Evolutionary conservation across 2,888 invertebrate species (phyloP).

Genomic region (Orgyia antiqua): DNA sequence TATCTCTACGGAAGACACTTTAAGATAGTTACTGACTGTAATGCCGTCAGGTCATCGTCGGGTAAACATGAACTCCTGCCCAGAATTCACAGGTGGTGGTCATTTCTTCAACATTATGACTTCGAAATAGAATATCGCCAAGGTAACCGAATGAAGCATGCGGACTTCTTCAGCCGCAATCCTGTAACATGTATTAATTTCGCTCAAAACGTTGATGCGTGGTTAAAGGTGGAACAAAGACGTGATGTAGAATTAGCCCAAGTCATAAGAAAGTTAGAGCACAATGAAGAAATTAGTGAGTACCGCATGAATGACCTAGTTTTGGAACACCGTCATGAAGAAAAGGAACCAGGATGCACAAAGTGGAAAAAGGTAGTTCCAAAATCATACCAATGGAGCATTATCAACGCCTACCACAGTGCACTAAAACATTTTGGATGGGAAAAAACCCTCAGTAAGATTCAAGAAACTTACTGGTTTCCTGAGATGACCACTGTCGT

Average conservation of each 20-base stretch:
- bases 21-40: slow-evolving; percentile 1
- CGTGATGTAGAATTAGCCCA: not conserved
- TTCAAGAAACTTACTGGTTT: not conserved
- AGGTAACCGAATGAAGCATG: too few species aligned
- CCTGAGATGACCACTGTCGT: not conserved
- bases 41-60: not conserved
- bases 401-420: not conserved
- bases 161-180: too few species aligned
- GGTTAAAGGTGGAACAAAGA: slow-evolving; percentile 1
- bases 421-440: slow-evolving; percentile 3
- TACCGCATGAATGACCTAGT: not conserved
- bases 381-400: slow-evolving; percentile 3
- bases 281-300: not conserved
- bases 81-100: slow-evolving; percentile 1
- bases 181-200: not conserved
- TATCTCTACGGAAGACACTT: slow-evolving; percentile 1
- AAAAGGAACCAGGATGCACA: slow-evolving; percentile 1
- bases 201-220: not conserved
- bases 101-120: not conserved
- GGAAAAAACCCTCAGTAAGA: slow-evolving; percentile 1
- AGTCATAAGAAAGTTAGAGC: not conserved
- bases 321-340: not conserved
- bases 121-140: not conserved
- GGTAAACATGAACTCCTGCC: slow-evolving; percentile 1
- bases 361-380: slow-evolving; percentile 2